A percentile compares a stretch with the other conserved stretches of the same genome.
These are phyloP conservation scores for Panzeria rudis DNA, from an alignment of 2,888 invertebrate genomes.

Conservation along the genomic window DNA sequence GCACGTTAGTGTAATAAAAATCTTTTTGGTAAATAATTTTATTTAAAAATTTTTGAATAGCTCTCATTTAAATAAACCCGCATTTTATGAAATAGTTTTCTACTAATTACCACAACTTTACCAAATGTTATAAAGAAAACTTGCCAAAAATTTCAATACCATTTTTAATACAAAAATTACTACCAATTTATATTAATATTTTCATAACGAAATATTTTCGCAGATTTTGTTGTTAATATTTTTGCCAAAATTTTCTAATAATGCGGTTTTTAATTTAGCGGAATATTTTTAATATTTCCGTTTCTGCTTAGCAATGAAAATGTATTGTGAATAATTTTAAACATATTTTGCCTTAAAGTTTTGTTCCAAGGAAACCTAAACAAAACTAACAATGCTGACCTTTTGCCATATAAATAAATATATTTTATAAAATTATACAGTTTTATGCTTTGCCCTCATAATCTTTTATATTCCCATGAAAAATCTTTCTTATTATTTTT, in stretches of 20 bases:
- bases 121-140: too few species aligned
- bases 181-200: too few species aligned
- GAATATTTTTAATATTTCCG: constrained; percentile 13
- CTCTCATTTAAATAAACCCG: too few species aligned
- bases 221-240: neutral
- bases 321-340: neutral
- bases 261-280: neutral
- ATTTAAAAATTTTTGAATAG: too few species aligned
- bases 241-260: neutral
- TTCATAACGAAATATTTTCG: too few species aligned
- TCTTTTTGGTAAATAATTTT: too few species aligned
- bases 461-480: constrained; percentile 42
- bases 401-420: constrained; percentile 18
- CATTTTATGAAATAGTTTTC: too few species aligned
- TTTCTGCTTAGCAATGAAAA: neutral
- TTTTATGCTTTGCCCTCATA: constrained; percentile 34
- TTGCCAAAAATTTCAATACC: too few species aligned
- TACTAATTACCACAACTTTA: too few species aligned
- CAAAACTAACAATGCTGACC: neutral
- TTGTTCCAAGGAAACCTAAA: neutral
- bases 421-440: constrained; percentile 2
- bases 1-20: too few species aligned
- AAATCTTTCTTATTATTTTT: neutral
- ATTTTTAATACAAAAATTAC: too few species aligned
- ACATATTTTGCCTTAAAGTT: constrained; percentile 8